A percentile compares a stretch with the other conserved stretches of the same genome.
phyloP scores from a whole-genome alignment of 23 tunicate species.

The Phallusia fumigata region DNA sequence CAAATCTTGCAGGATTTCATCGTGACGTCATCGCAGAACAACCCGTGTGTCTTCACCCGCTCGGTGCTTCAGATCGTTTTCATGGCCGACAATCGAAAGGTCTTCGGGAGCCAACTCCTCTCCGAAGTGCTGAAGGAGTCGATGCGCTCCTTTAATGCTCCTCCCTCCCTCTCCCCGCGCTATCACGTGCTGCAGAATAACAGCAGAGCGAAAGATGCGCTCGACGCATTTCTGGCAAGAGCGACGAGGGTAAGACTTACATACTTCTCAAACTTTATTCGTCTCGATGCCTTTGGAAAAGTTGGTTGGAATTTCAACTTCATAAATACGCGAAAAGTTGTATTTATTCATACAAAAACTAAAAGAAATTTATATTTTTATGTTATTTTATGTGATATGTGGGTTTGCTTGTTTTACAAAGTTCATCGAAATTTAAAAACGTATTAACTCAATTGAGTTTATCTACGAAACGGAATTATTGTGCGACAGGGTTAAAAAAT shows the following conservation, averaged over 20 bases:
- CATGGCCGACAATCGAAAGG: conserved; percentile 59
- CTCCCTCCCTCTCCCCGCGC: conserved; percentile 55
- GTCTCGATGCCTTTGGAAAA: no score
- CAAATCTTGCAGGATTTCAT: conserved; percentile 50
- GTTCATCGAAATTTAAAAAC: no score
- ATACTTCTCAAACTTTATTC: no score
- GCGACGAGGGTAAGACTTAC: conserved; percentile 62
- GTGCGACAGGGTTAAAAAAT: no score
- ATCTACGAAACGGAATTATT: no score
- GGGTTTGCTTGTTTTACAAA: no score
- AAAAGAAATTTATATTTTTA: no score
- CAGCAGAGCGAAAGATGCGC: conserved; percentile 41
- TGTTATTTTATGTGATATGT: no score
- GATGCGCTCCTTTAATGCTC: conserved; percentile 61
- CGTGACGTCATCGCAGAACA: conserved; percentile 45
- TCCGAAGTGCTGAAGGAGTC: conserved; percentile 73
- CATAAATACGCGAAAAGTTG: no score
- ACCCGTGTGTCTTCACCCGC: conserved; percentile 75
- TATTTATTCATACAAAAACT: no score
- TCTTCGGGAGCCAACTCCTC: conserved; percentile 54
- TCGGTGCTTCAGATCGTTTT: conserved; percentile 72
- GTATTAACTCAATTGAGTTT: no score
- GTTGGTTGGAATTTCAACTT: no score
- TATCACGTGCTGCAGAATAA: conserved; percentile 42
- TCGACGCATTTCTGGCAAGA: conserved; percentile 55